phyloP scores from a whole-genome alignment of 1,140 invertebrate species.

The Dendroctonus valens region DNA sequence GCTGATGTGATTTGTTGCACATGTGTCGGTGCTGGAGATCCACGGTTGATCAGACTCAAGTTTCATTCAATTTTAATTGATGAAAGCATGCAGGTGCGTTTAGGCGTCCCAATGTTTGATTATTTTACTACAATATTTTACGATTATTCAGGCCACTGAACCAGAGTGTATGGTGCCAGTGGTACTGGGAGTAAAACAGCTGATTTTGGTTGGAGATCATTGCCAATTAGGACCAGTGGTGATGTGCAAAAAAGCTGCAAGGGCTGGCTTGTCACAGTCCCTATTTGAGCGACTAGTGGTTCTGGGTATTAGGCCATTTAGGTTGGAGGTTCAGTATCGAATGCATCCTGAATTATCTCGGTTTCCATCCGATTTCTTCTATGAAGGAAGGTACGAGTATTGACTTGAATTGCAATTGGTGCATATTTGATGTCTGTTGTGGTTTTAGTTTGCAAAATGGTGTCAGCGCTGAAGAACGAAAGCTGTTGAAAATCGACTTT shows the following conservation, averaged over 20 bases:
- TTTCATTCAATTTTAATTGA: conserved; percentile 98
- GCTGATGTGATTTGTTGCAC: conserved; percentile 99
- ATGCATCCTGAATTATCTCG: conserved; percentile 97
- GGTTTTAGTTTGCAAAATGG: conserved; percentile 82
- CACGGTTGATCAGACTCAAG: conserved; percentile 83
- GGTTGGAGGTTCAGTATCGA: conserved; percentile 97
- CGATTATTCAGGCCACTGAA: conserved; percentile 61
- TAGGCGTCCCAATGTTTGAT: not conserved
- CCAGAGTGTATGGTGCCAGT: conserved; percentile 93
- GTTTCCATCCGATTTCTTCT: conserved; percentile 99
- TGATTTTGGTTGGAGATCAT: conserved; percentile 98
- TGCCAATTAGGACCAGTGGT: conserved; percentile 98
- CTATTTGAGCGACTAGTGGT: conserved; percentile 97
- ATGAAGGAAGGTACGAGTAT: conserved; percentile 72
- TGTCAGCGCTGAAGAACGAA: conserved; percentile 92
- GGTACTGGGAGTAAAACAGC: conserved; percentile 91
- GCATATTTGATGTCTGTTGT: conserved; percentile 1
- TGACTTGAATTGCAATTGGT: conserved; percentile 62
- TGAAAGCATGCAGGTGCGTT: conserved; percentile 77
- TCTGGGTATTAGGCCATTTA: conserved; percentile 90
- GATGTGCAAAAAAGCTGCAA: conserved; percentile 99
- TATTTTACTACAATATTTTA: conserved; percentile 12
- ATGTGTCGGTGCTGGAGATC: conserved; percentile 97
- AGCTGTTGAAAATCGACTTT: conserved; percentile 90
- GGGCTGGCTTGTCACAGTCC: conserved; percentile 95